Base-by-base conservation (phyloP, 2,888 invertebrate species). In the Anthoptus insignis region DNA sequence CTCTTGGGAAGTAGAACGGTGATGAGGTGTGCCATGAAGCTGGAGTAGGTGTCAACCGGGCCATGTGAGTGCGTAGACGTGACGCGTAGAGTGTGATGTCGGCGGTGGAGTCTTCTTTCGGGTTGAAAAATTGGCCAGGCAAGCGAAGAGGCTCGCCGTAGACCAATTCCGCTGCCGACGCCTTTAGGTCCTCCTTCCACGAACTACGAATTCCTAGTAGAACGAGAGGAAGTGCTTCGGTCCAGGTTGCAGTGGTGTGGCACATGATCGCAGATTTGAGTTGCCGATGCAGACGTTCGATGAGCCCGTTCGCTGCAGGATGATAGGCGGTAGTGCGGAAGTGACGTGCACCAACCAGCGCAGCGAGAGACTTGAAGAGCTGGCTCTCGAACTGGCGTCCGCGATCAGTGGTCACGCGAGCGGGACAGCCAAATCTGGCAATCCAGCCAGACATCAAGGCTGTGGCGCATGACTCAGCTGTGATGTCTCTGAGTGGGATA, bases 381-480 rank as follows among this genome's bases (percentile, higher is more conserved):
- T 14, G 16, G 2, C 14, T 5, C 11, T 32, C 32, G 32, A 32
- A 32, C 9, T 32, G 32, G 6, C 32, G 6, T 32, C 88, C 84
- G 50, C 83, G 83, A 22, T 84, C 78, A n/a, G 82, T 80, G 52
- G 83, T 86, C 2, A 81, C 81, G 3, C 50, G 60, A 37, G 32
- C 29, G 0, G 77, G 77, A 32, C 73, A 73, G 5, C 76, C 77
- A 49, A 75, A 75, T 5, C 77, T 59, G 1, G 74, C 39, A 7
- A 77, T 70, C 78, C 78, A 79, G 0, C 67, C 64, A 7, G 64
- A 58, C 0, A 72, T 1, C 5, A 91, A 75, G 2, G 81, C 77
- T n/a, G 66, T 57, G 0, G 83, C 84, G 2, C 82, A 79, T 0
- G 82, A 80, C 60, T 80, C 81, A 0, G 85, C 86, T 0, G 82